phyloP scores from a whole-genome alignment of 2,797 vertebrate species.

The Cetoscarus ocellatus region DNA sequence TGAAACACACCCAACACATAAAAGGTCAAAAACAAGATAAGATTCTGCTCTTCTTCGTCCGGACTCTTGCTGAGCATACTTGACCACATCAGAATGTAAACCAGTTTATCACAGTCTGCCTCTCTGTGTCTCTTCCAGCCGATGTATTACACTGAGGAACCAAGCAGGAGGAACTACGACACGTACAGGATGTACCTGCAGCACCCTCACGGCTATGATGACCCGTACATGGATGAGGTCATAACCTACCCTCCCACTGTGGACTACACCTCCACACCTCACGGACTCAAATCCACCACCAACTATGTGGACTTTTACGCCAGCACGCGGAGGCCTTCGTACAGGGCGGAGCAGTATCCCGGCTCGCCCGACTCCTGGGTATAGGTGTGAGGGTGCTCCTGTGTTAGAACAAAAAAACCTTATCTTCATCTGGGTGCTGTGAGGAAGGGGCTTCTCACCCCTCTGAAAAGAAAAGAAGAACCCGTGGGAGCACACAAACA shows the following conservation, averaged over 20 bases:
- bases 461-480: constrained; percentile 15
- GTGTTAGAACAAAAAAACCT: constrained; percentile 3
- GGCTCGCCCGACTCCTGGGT: constrained; percentile 99
- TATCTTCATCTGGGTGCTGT: neutral
- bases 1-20: no score
- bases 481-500: constrained; percentile 16
- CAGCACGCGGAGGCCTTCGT: constrained; percentile 92
- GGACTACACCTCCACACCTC: constrained; percentile 89
- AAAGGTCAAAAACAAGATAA: no score
- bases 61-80: no score
- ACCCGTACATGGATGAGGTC: constrained; percentile 92
- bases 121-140: constrained; percentile 34
- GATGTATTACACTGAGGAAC: constrained; percentile 92
- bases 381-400: constrained; percentile 77
- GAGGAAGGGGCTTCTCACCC: constrained; percentile 3
- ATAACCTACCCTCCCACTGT: constrained; percentile 90
- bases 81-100: no score
- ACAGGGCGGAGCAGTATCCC: constrained; percentile 95
- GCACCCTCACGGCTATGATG: constrained; percentile 94
- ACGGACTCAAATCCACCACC: constrained; percentile 93
- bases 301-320: constrained; percentile 98
- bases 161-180: constrained; percentile 91
- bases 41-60: no score
- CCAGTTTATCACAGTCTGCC: no score
- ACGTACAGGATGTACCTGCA: constrained; percentile 94